These are phyloP conservation scores for Peromyscus polionotus DNA, from an alignment of 2,113 vertebrate species.

Conservation along the genomic window DNA sequence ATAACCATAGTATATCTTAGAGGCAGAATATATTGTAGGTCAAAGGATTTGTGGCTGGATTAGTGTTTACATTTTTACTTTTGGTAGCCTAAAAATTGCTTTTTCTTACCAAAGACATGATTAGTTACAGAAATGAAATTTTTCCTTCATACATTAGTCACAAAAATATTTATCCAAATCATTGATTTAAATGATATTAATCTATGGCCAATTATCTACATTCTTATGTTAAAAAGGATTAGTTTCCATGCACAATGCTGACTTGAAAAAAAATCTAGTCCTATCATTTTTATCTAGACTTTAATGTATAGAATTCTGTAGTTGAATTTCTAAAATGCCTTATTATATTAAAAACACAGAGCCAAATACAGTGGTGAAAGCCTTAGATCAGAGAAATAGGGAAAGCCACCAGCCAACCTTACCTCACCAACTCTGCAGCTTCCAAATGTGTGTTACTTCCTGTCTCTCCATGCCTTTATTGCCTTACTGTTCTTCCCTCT, in stretches of 20 bases:
- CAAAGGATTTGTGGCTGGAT: background rate
- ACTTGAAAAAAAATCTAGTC: too few relatives aligned
- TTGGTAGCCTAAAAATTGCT: background rate
- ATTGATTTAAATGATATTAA: background rate
- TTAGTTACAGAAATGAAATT: background rate
- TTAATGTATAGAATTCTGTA: slow-evolving; percentile 59
- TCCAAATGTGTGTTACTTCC: too few relatives aligned
- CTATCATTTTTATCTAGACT: slow-evolving; percentile 77
- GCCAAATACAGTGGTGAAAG: too few relatives aligned
- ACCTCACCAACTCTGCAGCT: too few relatives aligned
- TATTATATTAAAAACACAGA: too few relatives aligned
- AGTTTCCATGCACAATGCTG: slow-evolving; percentile 70
- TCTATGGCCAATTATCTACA: slow-evolving; percentile 58
- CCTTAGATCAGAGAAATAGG: too few relatives aligned
- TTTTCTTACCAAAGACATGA: background rate
- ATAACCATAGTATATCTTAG: background rate
- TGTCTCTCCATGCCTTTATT: too few relatives aligned
- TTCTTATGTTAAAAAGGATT: slow-evolving; percentile 65
- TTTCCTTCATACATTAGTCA: background rate
- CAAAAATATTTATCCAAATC: background rate
- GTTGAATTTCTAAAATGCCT: too few relatives aligned
- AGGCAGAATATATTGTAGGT: background rate
- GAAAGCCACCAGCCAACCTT: too few relatives aligned
- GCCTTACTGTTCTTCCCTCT: too few relatives aligned
- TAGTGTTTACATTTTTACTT: background rate